These are phyloP conservation scores for Zaprionus obscuricornis DNA, from an alignment of 2,888 invertebrate genomes.

Conservation along the genomic window DNA sequence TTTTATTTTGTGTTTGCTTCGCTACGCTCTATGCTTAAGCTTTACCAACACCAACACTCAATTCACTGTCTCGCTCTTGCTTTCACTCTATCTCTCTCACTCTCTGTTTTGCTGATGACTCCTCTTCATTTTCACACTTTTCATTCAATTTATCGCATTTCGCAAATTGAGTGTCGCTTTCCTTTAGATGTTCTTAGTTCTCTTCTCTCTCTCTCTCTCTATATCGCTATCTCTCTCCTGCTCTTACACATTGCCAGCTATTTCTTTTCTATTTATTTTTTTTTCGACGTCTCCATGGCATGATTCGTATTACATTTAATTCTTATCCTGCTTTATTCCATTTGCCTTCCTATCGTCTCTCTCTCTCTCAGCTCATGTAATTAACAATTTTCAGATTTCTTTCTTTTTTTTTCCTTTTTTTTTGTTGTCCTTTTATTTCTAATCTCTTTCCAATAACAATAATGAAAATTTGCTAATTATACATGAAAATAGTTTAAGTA, in stretches of 20 bases:
- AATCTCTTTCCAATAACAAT: no score
- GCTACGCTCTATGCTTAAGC: conserved; percentile 44
- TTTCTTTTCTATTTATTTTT: no score
- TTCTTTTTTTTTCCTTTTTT: not conserved
- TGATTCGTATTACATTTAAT: no score
- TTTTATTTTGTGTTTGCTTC: conserved; percentile 33
- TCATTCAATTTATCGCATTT: conserved; percentile 78
- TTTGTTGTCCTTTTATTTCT: not conserved
- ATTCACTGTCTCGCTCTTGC: conserved; percentile 4
- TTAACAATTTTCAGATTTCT: not conserved
- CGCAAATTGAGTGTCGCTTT: conserved; percentile 75
- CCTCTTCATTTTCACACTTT: conserved; percentile 78
- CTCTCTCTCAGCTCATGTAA: not conserved
- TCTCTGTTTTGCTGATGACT: conserved; percentile 60
- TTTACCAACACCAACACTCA: conserved; percentile 3
- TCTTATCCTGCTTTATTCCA: conserved; percentile 3
- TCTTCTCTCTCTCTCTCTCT: not conserved
- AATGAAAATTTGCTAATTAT: no score
- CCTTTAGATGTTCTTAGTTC: conserved; percentile 34
- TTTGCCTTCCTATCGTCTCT: not conserved
- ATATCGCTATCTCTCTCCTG: not conserved
- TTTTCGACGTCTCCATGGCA: no score
- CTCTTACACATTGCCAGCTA: not conserved
- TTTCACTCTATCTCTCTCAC: not conserved
- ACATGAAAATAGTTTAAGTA: no score